Conservation (phyloP, 2,888 invertebrate genomes). For the Drosophila borealis region DNA sequence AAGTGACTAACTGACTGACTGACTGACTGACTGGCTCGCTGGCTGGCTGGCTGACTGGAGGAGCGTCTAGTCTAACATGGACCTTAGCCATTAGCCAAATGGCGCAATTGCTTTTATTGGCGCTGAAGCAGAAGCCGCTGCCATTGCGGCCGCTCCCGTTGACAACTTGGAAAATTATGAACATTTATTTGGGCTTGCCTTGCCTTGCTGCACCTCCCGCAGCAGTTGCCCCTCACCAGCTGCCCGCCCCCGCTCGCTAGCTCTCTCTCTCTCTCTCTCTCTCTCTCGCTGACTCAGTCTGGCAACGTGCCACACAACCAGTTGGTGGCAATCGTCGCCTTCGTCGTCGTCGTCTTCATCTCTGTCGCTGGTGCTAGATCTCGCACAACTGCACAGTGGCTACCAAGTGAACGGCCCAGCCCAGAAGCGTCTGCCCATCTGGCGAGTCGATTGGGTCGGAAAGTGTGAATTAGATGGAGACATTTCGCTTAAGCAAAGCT, state of each 20-base stretch:
- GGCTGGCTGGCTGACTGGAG: conserved; percentile 38
- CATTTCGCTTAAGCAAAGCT: conserved; percentile 2
- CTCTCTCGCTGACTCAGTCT: not conserved
- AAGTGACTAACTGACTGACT: conserved; percentile 39
- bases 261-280: too few relatives aligned
- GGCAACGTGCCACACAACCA: conserved; percentile 27
- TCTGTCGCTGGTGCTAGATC: conserved; percentile 59
- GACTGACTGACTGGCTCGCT: conserved; percentile 8
- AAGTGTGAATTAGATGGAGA: conserved; percentile 13
- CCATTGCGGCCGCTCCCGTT: conserved; percentile 71
- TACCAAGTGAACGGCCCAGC: conserved; percentile 33
- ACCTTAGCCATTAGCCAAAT: conserved; percentile 77
- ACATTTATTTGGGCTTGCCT: conserved; percentile 82
- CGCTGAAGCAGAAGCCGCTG: conserved; percentile 59
- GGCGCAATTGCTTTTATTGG: conserved; percentile 81
- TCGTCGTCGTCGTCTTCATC: conserved; percentile 34
- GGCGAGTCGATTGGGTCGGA: conserved; percentile 8
- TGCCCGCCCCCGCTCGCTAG: not conserved
- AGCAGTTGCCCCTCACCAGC: conserved; percentile 11
- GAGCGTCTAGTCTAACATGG: conserved; percentile 69
- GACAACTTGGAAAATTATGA: conserved; percentile 79
- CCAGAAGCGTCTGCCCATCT: conserved; percentile 21
- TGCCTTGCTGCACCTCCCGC: conserved; percentile 46
- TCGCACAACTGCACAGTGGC: conserved; percentile 59
- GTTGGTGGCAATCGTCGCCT: conserved; percentile 47